Conservation (phyloP, 2,797 vertebrate species). For the Anisognathus igniventris region DNA sequence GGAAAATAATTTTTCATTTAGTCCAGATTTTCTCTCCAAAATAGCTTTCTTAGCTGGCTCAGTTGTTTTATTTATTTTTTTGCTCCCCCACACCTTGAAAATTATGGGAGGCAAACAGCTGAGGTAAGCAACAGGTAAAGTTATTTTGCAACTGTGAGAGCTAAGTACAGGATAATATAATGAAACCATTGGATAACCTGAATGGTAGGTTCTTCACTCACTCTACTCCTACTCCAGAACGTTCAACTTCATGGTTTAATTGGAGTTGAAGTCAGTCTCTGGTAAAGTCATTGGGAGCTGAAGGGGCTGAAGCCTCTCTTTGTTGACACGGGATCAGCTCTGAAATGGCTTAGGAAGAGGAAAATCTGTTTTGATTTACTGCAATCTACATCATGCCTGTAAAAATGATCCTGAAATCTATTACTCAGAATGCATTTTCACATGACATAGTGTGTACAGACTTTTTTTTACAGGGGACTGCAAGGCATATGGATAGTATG, state of each 20-base stretch:
- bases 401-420: neutral
- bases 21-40: neutral
- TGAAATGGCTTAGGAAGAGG: neutral
- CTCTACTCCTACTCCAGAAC: neutral
- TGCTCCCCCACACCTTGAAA: neutral
- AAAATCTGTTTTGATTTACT: neutral
- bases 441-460: neutral
- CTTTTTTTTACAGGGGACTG: neutral
- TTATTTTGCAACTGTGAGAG: neutral
- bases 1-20: neutral
- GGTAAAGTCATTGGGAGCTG: neutral
- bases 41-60: neutral
- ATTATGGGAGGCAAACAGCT: neutral
- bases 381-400: neutral
- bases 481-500: neutral
- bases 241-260: neutral
- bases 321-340: neutral
- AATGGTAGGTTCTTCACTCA: neutral
- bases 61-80: neutral
- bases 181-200: neutral
- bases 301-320: neutral
- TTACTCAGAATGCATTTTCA: conserved; percentile 7
- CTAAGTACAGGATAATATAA: neutral
- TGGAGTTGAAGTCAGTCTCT: neutral
- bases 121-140: neutral